Evolutionary conservation across 2,113 vertebrate genomes (phyloP).

Genomic region (Paratilapia polleni): DNA sequence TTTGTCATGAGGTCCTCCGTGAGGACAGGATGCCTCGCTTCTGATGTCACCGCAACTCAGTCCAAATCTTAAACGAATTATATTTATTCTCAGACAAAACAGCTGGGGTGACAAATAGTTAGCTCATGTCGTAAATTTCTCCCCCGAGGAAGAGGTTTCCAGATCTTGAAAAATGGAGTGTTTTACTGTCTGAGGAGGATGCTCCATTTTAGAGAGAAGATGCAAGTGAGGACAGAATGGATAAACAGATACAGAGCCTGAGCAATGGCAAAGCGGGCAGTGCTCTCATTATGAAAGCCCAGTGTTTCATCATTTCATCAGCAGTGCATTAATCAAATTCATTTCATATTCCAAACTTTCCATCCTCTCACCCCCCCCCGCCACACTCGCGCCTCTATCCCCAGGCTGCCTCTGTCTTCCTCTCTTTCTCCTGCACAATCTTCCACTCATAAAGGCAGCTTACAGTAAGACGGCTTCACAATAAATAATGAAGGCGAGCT

Average conservation of each 20-base stretch:
- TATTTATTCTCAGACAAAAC: conserved; percentile 18
- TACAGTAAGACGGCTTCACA: conserved; percentile 60
- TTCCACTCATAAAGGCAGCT: conserved; percentile 50
- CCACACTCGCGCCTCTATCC: conserved; percentile 21
- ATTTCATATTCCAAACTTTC: conserved; percentile 60
- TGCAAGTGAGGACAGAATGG: conserved; percentile 43
- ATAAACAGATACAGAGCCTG: conserved; percentile 44
- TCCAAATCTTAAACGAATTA: conserved; percentile 24
- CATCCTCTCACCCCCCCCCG: neutral
- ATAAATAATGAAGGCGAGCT: conserved; percentile 66
- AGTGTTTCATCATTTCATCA: conserved; percentile 71
- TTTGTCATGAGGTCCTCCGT: conserved; percentile 36
- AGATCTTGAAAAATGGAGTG: conserved; percentile 30
- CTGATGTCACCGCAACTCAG: conserved; percentile 48
- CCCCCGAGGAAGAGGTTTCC: conserved; percentile 16
- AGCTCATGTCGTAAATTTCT: neutral
- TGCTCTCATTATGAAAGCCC: conserved; percentile 58
- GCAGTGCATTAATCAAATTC: conserved; percentile 55
- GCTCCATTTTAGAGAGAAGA: conserved; percentile 33
- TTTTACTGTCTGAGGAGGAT: conserved; percentile 30
- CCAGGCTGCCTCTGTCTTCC: conserved; percentile 31
- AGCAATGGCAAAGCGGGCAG: conserved; percentile 16
- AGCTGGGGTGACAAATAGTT: conserved; percentile 20
- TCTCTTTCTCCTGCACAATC: conserved; percentile 17
- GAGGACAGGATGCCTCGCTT: conserved; percentile 30